Conservation (phyloP, 2,113 vertebrate species). For the Ameiurus melas region DNA sequence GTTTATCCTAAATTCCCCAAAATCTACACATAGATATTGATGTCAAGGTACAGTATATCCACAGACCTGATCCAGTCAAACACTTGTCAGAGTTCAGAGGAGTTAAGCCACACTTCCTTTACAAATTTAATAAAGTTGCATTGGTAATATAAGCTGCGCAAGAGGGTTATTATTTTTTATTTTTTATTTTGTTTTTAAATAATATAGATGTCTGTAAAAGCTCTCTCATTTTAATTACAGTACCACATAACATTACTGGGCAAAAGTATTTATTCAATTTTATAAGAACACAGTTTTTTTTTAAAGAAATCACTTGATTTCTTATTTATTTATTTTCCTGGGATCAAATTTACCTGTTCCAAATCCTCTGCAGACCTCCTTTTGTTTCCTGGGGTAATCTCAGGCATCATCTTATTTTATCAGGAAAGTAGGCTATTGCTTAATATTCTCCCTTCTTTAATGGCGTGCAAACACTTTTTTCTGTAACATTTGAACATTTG, state of each 20-base stretch:
- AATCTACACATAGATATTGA: not conserved
- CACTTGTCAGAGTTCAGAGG: not conserved
- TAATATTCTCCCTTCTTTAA: no score
- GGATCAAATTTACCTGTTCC: not conserved
- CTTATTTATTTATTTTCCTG: not conserved
- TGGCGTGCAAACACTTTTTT: no score
- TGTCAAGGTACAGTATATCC: not conserved
- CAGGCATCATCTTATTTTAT: no score
- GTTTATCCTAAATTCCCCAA: no score
- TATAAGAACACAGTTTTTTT: not conserved
- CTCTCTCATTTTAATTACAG: not conserved
- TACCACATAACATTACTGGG: not conserved
- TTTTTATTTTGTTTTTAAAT: not conserved
- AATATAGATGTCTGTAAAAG: not conserved
- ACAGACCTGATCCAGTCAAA: not conserved
- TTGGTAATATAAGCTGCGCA: not conserved
- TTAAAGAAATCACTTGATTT: not conserved
- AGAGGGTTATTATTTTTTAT: not conserved
- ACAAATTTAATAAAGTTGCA: not conserved
- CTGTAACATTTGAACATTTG: no score
- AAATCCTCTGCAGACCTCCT: not conserved
- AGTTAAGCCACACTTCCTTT: not conserved
- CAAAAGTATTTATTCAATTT: not conserved
- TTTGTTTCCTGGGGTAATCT: not conserved
- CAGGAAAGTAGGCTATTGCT: no score